Evolutionary conservation across 2,888 invertebrate genomes (phyloP), one percentile per base, ranked within the genome.

Genomic region (Andrena haemorrhoa): DNA sequence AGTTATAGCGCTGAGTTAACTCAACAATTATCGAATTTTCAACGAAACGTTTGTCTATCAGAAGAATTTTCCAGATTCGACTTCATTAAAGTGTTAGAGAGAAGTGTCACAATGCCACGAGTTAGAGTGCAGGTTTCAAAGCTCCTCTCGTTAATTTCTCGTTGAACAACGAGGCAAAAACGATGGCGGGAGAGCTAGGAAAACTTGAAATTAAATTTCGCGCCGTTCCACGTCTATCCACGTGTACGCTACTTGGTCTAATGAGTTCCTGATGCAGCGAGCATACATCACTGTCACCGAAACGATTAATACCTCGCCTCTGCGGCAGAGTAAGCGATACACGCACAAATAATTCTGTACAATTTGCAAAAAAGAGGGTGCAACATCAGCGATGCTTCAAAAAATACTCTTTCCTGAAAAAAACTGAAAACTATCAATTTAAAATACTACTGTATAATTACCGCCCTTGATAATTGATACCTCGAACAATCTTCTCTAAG

Each of bases 261-360:
- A 89, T 88, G 89, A 88, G 86, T 86, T 89, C 83, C 87, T 89
- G 89, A 89, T 89, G 89, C 86, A 65, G 70, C 71, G 66, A 20
- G 35, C 83, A 87, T 86, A 83, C 83, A 88, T 89, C 89, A 88
- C 88, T 85, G 89, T 85, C 89, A 65, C 70, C 73, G 70, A 74
- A 75, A 33, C 84, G 81, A 87, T 85, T 86, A 87, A 89, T 83
- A 65, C 81, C 41, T 63, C 31, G 49, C 26, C 75, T 35, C 20
- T n/a, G 51, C 29, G 26, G n/a, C 8, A 49, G 10, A 35, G n/a
- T 29, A 71, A 56, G 64, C 64, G 60, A 51, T 63, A 35, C 53
- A 35, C 47, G 68, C 26, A 35, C 66, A 29, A 75, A 80, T 68
- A 72, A 75, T 69, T 58, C 23, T 58, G 7, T 75, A 63, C 65